A percentile compares a stretch with the other conserved stretches of the same genome.
phyloP scores from a whole-genome alignment of 2,113 vertebrate genomes.

The Lepisosteus oculatus region DNA sequence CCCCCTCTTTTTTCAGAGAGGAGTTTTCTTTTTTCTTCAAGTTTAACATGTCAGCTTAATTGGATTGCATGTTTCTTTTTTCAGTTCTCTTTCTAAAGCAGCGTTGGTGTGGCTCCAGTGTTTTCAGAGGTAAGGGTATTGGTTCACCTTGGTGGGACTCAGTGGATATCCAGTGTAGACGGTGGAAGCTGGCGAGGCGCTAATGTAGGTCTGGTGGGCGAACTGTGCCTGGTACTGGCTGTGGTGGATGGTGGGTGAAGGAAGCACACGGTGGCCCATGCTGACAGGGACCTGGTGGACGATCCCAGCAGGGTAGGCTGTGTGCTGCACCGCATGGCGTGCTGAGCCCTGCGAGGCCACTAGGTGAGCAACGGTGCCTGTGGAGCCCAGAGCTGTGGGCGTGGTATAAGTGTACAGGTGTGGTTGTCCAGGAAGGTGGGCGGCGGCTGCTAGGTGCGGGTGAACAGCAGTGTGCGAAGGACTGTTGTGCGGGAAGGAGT shows the following conservation, averaged over 20 bases:
- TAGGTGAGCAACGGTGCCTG: slow-evolving; percentile 89
- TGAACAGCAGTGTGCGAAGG: slow-evolving; percentile 87
- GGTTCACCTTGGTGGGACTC: slow-evolving; percentile 98
- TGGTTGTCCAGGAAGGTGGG: slow-evolving; percentile 87
- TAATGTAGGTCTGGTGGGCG: slow-evolving; percentile 96
- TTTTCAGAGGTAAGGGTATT: slow-evolving; percentile 95
- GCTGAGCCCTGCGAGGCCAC: slow-evolving; percentile 90
- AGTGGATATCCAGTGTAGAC: slow-evolving; percentile 99
- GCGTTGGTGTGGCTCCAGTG: slow-evolving; percentile 70
- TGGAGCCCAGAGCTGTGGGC: slow-evolving; percentile 85
- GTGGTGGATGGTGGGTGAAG: slow-evolving; percentile 91
- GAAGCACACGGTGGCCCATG: slow-evolving; percentile 90
- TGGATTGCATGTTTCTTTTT: slow-evolving; percentile 52
- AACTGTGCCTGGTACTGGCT: slow-evolving; percentile 97
- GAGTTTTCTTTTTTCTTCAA: slow-evolving; percentile 50
- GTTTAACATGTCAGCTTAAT: slow-evolving; percentile 57
- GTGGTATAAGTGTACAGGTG: slow-evolving; percentile 94
- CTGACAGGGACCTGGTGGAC: slow-evolving; percentile 96
- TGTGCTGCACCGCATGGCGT: slow-evolving; percentile 84
- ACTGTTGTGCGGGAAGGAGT: slow-evolving; percentile 92
- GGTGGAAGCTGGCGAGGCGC: slow-evolving; percentile 91
- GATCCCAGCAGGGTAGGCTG: slow-evolving; percentile 86
- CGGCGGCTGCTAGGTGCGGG: slow-evolving; percentile 82
- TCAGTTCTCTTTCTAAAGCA: slow-evolving; percentile 44
- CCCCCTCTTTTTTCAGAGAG: slow-evolving; percentile 36